These are phyloP conservation scores for Liolophura sinensis DNA, from an alignment of 1,140 invertebrate genomes.

Conservation along the genomic window DNA sequence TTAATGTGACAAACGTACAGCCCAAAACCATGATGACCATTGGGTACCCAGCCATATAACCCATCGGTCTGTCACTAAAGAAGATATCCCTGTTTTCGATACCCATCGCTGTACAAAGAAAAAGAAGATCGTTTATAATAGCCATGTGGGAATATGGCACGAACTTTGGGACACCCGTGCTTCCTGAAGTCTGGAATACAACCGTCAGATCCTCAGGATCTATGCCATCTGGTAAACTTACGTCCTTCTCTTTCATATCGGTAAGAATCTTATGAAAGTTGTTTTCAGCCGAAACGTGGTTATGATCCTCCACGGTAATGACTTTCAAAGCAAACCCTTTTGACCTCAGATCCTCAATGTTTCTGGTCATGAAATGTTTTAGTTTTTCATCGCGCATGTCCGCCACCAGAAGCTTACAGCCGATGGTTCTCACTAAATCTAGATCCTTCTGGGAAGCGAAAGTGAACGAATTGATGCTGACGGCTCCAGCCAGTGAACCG, in stretches of 20 bases:
- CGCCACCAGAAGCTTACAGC: background rate
- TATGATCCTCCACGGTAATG: too few species aligned
- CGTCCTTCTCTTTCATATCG: too few species aligned
- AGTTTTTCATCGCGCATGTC: background rate
- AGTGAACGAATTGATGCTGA: background rate
- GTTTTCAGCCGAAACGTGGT: too few species aligned
- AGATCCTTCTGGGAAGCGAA: background rate
- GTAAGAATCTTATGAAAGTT: too few species aligned
- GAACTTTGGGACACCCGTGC: constrained; percentile 2
- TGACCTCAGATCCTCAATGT: too few species aligned
- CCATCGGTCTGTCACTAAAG: background rate
- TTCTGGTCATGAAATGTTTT: too few species aligned
- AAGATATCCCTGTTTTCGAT: background rate
- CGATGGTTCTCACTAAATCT: background rate
- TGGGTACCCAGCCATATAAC: constrained; percentile 2
- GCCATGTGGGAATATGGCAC: constrained; percentile 1
- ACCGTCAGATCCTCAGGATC: constrained; percentile 1
- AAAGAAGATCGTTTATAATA: background rate
- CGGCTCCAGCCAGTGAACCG: constrained; percentile 2
- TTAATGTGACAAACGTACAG: background rate
- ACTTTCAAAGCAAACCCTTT: too few species aligned
- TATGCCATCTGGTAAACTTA: background rate
- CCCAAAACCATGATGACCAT: background rate
- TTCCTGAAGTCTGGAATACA: background rate
- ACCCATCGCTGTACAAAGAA: background rate